phyloP scores from a whole-genome alignment of 2,888 invertebrate genomes.

The Agrochola lychnidis region DNA sequence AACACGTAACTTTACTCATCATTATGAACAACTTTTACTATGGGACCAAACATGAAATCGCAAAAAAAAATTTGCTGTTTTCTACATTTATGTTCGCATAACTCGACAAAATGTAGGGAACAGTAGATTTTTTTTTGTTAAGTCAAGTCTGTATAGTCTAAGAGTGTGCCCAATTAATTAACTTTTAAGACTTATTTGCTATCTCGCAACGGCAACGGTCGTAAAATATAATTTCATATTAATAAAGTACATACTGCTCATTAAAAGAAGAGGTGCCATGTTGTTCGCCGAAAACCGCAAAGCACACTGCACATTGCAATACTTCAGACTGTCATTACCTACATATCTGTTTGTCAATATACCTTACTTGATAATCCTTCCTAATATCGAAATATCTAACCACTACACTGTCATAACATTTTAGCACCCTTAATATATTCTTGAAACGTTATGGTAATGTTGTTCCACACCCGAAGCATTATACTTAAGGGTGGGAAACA shows the following conservation, averaged over 20 bases:
- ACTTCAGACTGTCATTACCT: background rate
- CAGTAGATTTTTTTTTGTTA: no score
- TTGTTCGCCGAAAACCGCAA: background rate
- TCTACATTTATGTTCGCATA: no score
- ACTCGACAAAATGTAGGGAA: no score
- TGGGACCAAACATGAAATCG: no score
- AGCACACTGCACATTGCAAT: background rate
- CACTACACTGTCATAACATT: slow-evolving; percentile 33
- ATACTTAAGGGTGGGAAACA: slow-evolving; percentile 13
- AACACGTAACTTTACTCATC: no score
- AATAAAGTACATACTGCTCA: background rate
- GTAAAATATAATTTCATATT: background rate
- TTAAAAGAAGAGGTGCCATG: slow-evolving; percentile 13
- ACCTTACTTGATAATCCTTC: background rate
- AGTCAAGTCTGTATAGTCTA: no score
- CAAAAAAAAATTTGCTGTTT: no score
- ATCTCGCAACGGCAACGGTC: rapidly evolving
- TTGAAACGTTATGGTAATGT: slow-evolving; percentile 37
- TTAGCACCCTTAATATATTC: slow-evolving; percentile 15
- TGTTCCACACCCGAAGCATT: slow-evolving; percentile 7
- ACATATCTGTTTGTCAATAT: background rate
- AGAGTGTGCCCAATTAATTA: no score
- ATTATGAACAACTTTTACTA: no score
- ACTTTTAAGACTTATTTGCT: background rate
- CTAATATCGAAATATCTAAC: background rate